Evolutionary conservation across 2,797 vertebrate genomes (phyloP), one percentile per base, ranked within the genome.

Genomic region (Typhlichthys eigenmanni): DNA sequence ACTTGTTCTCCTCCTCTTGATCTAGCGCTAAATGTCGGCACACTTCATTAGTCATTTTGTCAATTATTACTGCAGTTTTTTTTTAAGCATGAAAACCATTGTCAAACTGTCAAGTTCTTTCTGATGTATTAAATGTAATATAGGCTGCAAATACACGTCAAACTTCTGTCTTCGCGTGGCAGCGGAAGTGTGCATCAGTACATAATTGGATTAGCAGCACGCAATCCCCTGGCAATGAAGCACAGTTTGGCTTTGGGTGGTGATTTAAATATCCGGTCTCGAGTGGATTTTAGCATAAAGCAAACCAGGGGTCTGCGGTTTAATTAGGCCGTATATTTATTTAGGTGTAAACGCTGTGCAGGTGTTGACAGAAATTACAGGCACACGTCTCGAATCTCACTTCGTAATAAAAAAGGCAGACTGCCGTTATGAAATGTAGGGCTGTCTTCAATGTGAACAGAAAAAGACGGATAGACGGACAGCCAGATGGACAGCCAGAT

Each of bases 231-330:
- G 1, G 2, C 0, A 1, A 17, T 43, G 14, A 58, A 66, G 19
- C 60, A 7, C 58, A 46, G 17, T 62, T 56, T 52, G 46, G 51
- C 69, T 68, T 61, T 9, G 5, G 34, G 8, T 38, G 48, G 54
- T 68, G 11, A 76, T 75, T 72, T 74, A 57, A 66, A 62, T 58
- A 51, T 52, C 56, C 10, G n/a, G 4, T 64, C 47, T 66, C 69
- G 55, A 68, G 61, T 58, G 46, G 34, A 12, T 74, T 79, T 76
- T 57, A 47, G 58, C 24, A 63, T 52, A 24, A 71, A 61, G 32
- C 6, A 53, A 64, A 64, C 24, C 13, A 11, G n/a, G 8, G 29
- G n/a, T 19, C 14, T 14, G 61, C 13, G 8, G 47, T 47, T 38
- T 54, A 55, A 55, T 47, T 52, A 24, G 17, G 17, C 13, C 6